Base-by-base conservation (phyloP, 2,113 vertebrate genomes). In the Orycteropus afer region DNA sequence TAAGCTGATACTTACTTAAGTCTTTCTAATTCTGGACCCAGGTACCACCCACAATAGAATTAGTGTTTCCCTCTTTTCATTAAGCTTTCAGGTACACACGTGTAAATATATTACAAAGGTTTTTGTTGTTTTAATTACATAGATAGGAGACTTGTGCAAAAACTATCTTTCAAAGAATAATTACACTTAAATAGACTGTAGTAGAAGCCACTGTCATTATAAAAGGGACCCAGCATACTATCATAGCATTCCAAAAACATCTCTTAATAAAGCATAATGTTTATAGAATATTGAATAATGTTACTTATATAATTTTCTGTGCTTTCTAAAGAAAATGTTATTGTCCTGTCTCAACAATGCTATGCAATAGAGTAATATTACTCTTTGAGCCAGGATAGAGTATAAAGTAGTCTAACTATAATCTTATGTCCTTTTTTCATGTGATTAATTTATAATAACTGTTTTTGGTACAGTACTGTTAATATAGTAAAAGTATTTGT, bases 401-500 rank as follows among this genome's bases (percentile, higher is more conserved):
- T 63, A 12, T 63, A n/a, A 92, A 80, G 53, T 95, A 69, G 25
- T 45, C 42, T 93, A n/a, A 71, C 32, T 67, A 1, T 90, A 83
- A 63, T 76, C 25, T 59, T 91, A 10, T 0, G 1, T 69, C 61
- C 25, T 86, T 76, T 93, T 96, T 86, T 59, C 59, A 79, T 85
- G 22, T 73, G 32, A 61, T 77, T 93, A 27, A 59, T 79, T n/a
- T 87, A 73, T 73, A 25, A 25, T 25, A 89, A 74, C 8, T 42
- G 32, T 94, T 90, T 29, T 94, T 76, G 49, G 17, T 89, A 59
- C 6, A 80, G 61, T 91, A 49, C 49, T 59, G 85, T 78, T 93
- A 85, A 85, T 78, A 45, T 73, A 74, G 23, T 89, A 87, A 27
- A 90, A 76, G 17, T 86, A 95, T 93, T 84, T 87, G 17, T 87